phyloP scores from a whole-genome alignment of 2,888 invertebrate genomes.

The Ceraclea dissimilis region DNA sequence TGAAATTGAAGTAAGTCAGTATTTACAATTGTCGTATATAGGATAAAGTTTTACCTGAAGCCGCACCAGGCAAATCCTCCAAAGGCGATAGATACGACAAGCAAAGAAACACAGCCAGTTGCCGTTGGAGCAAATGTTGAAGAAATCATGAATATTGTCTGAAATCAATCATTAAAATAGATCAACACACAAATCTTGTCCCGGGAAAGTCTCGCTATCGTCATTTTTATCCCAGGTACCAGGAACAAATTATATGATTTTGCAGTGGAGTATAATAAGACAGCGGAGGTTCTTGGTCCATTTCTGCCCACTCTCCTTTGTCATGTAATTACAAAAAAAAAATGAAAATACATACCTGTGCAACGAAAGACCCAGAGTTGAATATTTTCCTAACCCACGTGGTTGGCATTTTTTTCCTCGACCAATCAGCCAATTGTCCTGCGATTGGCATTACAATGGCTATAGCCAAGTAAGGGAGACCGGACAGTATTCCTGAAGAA shows the following conservation, averaged over 20 bases:
- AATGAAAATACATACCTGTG: no score
- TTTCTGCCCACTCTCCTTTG: no score
- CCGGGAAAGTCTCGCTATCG: no score
- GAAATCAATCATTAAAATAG: no score
- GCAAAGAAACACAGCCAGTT: background rate
- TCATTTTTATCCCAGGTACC: no score
- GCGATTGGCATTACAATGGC: background rate
- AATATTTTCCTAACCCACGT: background rate
- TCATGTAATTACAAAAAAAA: no score
- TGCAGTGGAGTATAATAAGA: no score
- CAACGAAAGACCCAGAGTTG: background rate
- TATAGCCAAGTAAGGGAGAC: background rate
- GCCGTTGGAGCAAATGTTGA: background rate
- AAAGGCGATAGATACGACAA: background rate
- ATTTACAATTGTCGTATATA: no score
- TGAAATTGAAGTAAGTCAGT: no score
- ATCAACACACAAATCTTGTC: no score
- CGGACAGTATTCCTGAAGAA: background rate
- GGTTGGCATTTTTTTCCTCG: background rate
- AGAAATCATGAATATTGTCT: background rate
- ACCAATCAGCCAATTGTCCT: background rate
- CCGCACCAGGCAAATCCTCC: background rate
- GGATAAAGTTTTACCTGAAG: background rate
- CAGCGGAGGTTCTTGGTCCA: no score
- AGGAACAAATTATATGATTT: no score